phyloP scores from a whole-genome alignment of 1,140 invertebrate species.

The Nomia melanderi region DNA sequence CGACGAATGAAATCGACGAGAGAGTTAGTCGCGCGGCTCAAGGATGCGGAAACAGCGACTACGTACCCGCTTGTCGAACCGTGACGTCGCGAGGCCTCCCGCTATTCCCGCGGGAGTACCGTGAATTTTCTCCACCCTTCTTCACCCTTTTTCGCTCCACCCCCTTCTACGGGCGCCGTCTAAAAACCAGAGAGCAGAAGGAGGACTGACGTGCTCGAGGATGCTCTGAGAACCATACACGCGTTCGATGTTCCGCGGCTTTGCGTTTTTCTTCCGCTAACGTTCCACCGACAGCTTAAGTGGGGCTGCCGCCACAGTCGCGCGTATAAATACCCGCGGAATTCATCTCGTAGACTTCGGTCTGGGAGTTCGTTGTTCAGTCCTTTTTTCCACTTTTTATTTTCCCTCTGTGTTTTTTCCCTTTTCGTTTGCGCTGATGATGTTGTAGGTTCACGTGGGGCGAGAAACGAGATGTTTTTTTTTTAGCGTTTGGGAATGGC shows the following conservation, averaged over 20 bases:
- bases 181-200: slow-evolving; percentile 34
- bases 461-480: too few relatives aligned
- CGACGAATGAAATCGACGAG: slow-evolving; percentile 29
- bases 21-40: slow-evolving; percentile 45
- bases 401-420: not conserved
- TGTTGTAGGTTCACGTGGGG: too few relatives aligned
- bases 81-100: slow-evolving; percentile 58
- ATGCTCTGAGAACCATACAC: not conserved
- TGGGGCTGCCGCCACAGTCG: slow-evolving; percentile 1
- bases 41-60: slow-evolving; percentile 64
- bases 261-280: slow-evolving; percentile 7
- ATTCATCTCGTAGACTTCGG: not conserved
- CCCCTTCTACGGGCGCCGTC: not conserved
- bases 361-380: not conserved
- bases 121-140: slow-evolving; percentile 16
- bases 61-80: slow-evolving; percentile 61
- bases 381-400: too few relatives aligned
- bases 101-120: slow-evolving; percentile 45
- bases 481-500: too few relatives aligned
- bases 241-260: slow-evolving; percentile 30
- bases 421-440: not conserved
- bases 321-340: not conserved
- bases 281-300: slow-evolving; percentile 31
- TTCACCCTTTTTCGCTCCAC: not conserved
- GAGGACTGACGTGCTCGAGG: slow-evolving; percentile 11